Evolutionary conservation across 2,113 vertebrate species (phyloP), one percentile per base, ranked within the genome.

Genomic region (Irena cyanogastra): DNA sequence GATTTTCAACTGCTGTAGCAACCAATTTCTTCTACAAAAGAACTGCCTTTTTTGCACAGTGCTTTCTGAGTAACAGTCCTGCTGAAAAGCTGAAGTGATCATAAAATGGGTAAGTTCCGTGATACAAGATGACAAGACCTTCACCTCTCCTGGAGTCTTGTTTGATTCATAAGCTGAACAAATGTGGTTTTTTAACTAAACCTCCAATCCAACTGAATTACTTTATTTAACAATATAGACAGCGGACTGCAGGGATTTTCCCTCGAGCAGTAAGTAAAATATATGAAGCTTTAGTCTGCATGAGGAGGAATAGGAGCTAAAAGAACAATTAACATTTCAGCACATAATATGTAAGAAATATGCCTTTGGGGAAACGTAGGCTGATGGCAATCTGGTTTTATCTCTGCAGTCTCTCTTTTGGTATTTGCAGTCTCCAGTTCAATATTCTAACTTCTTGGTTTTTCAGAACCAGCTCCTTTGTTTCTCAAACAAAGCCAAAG

Each of bases 281-380:
- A 87, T 66, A 90, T 59, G n/a, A 88, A 76, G 57, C 12, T 83
- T 72, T 69, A 69, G 54, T 39, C 16, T 83, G 42, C 14, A 41
- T 61, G 70, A 74, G 72, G 39, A 91, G 33, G 26, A 69, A 24
- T 30, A 83, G 78, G 30, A 95, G 56, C 71, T 77, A 80, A 90
- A 78, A 80, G 75, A 95, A 91, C 65, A 95, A 96, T 89, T 95
- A 95, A 78, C 61, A 85, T 87, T 90, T 95, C 63, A 72, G 81
- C 66, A 87, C 27, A 49, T 44, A 30, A 37, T 82, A 56, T 7
- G 27, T 21, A 89, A 76, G 37, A 87, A 93, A 93, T 61, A 71
- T 9, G 50, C 42, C 66, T 94, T 75, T 85, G 47, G 45, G 91
- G 45, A 64, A 71, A 39, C 0, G 0, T 17, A 76, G 61, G n/a